Evolutionary conservation across 1,140 invertebrate species (phyloP).

Genomic region (Nixonia krombeini): DNA sequence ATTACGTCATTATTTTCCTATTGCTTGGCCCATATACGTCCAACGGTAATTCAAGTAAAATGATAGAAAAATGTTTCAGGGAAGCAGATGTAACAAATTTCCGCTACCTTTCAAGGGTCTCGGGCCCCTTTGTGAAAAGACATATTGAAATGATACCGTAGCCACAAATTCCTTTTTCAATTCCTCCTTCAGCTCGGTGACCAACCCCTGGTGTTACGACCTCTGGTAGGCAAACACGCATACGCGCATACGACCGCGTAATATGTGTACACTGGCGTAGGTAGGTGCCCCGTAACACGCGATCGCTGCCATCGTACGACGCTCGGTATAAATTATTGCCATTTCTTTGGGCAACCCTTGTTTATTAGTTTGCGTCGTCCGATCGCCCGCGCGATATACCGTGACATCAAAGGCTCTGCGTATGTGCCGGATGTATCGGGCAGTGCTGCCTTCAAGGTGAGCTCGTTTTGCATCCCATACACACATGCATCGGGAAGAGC

Average conservation of each 20-base stretch:
- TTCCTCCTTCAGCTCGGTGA: conserved; percentile 7
- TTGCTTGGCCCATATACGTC: too few relatives aligned
- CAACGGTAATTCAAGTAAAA: too few relatives aligned
- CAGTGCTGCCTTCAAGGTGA: conserved; percentile 36
- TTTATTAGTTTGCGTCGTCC: conserved; percentile 55
- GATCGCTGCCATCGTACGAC: conserved; percentile 61
- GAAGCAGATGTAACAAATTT: too few relatives aligned
- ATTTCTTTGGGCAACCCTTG: conserved; percentile 68
- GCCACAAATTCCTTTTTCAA: too few relatives aligned
- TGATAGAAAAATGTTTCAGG: too few relatives aligned
- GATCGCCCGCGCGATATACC: conserved; percentile 61
- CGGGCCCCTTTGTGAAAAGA: too few relatives aligned
- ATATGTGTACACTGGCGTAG: conserved; percentile 43
- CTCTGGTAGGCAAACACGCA: conserved; percentile 40
- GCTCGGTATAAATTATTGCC: conserved; percentile 67
- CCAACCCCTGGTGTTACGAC: conserved; percentile 33
- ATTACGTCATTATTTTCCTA: too few relatives aligned
- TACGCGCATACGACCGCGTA: conserved; percentile 31
- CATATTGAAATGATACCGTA: too few relatives aligned
- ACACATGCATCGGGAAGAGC: conserved; percentile 42
- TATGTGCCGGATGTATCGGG: conserved; percentile 42
- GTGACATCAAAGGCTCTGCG: conserved; percentile 66
- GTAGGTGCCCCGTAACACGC: conserved; percentile 61
- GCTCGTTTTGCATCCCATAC: conserved; percentile 45
- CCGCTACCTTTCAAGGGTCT: too few relatives aligned